Percentiles rank a stretch among this genome's conserved stretches.
phyloP scores from a whole-genome alignment of 1,140 invertebrate species.

The Magallana angulata region DNA sequence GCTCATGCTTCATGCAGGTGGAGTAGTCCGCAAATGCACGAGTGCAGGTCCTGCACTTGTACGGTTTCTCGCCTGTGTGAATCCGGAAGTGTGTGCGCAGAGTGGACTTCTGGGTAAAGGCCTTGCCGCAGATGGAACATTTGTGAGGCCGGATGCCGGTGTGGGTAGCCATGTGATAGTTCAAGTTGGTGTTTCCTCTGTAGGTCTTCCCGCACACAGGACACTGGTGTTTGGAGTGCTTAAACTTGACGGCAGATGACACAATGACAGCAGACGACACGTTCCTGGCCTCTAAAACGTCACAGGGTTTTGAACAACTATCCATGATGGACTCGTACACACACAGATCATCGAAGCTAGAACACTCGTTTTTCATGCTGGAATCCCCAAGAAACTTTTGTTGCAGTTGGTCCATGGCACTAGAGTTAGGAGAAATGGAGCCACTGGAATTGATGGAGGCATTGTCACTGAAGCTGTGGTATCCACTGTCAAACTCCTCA shows the following conservation, averaged over 20 bases:
- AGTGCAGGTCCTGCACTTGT: conserved; percentile 86
- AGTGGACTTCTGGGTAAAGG: conserved; percentile 82
- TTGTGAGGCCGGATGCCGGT: conserved; percentile 40
- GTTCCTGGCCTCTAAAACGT: background rate
- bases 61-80: conserved; percentile 73
- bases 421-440: conserved; percentile 11
- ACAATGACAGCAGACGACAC: background rate
- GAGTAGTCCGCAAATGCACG: conserved; percentile 81
- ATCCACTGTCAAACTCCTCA: conserved; percentile 43
- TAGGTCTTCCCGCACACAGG: conserved; percentile 39
- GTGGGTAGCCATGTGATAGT: conserved; percentile 46
- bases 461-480: conserved; percentile 34
- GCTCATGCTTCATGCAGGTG: conserved; percentile 63
- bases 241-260: background rate
- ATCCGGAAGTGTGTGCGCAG: conserved; percentile 68
- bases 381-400: background rate
- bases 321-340: background rate
- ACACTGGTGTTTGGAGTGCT: conserved; percentile 13
- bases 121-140: conserved; percentile 82
- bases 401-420: background rate
- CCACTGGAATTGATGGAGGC: conserved; percentile 6
- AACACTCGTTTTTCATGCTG: background rate
- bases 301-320: background rate
- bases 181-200: conserved; percentile 45
- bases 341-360: background rate